These are phyloP conservation scores for Globicephala melas DNA, from an alignment of 2,113 vertebrate genomes.

Conservation along the genomic window DNA sequence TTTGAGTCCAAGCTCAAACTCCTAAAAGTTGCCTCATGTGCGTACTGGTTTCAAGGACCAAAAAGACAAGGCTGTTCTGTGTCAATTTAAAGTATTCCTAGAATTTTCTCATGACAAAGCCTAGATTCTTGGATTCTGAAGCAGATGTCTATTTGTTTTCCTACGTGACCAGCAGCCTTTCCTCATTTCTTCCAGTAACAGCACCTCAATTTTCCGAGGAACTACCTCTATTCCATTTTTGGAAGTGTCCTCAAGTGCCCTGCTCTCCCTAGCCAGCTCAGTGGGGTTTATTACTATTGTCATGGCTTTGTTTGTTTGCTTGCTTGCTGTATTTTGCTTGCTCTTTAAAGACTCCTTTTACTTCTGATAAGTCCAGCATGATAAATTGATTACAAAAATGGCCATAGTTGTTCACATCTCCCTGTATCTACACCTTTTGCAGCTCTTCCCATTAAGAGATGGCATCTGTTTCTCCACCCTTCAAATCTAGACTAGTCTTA, in stretches of 20 bases:
- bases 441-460: neutral
- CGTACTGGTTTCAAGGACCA: neutral
- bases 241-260: neutral
- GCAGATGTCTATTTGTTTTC: neutral
- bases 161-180: neutral
- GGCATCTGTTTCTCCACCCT: neutral
- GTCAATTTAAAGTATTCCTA: slow-evolving; percentile 8
- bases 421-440: neutral
- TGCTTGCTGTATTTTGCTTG: slow-evolving; percentile 6
- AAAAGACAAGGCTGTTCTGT: neutral
- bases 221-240: neutral
- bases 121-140: neutral
- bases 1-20: neutral
- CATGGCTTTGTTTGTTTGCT: neutral
- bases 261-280: neutral
- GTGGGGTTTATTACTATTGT: neutral
- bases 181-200: slow-evolving; percentile 18
- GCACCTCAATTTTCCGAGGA: neutral
- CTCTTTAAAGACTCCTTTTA: neutral
- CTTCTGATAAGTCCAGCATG: neutral
- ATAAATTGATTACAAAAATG: slow-evolving; percentile 4
- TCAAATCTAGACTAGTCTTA: neutral
- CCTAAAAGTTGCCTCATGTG: neutral
- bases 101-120: slow-evolving; percentile 7
- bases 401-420: neutral